Conservation (phyloP, 1,140 invertebrate genomes). For the Batillaria attramentaria region DNA sequence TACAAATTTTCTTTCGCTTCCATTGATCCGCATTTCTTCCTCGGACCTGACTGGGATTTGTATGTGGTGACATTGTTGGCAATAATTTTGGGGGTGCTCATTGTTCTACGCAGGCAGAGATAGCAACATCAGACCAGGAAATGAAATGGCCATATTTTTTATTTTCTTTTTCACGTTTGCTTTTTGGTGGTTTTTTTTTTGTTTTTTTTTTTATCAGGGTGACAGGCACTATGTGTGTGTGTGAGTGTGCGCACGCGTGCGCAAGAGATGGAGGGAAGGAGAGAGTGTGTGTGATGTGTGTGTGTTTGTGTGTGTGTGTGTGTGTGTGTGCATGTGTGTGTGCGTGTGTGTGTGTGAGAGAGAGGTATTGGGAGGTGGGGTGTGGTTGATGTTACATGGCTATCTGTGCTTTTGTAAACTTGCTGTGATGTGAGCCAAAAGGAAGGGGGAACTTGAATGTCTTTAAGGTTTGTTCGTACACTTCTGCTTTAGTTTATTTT, state of each 20-base stretch:
- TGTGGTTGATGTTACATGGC: neutral
- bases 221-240: neutral
- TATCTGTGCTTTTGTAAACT: neutral
- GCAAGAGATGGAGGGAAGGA: neutral
- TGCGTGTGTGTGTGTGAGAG: neutral
- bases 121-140: slow-evolving; percentile 4
- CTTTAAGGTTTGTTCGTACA: too few species aligned
- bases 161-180: neutral
- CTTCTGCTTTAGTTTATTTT: too few species aligned
- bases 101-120: slow-evolving; percentile 59
- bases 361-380: too few species aligned
- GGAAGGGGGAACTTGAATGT: neutral
- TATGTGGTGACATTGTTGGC: slow-evolving; percentile 89
- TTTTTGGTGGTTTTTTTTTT: neutral
- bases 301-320: slow-evolving; percentile 8
- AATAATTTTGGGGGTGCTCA: slow-evolving; percentile 84
- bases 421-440: neutral
- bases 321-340: neutral
- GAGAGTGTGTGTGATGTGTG: too few species aligned
- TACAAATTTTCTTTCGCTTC: slow-evolving; percentile 75
- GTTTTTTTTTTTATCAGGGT: neutral
- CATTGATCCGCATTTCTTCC: slow-evolving; percentile 78
- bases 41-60: slow-evolving; percentile 94
- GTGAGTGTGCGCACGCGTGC: neutral
- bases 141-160: neutral